Conservation (phyloP, 2,113 vertebrate genomes). For the Psammodynastes pulverulentus region DNA sequence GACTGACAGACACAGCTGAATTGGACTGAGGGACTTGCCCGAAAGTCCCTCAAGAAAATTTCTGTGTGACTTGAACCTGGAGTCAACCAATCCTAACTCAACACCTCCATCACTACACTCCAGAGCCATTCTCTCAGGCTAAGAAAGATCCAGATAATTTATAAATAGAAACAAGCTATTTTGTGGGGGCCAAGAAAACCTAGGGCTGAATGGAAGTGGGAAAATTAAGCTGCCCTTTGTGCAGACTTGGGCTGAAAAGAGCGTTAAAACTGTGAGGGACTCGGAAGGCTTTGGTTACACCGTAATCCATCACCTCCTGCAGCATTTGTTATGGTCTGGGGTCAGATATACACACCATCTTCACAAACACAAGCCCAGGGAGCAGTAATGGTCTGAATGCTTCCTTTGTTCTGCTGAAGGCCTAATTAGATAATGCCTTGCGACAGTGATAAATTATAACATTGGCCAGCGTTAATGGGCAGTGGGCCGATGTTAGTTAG, state of each 20-base stretch:
- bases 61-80: neutral
- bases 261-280: neutral
- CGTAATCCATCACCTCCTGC: neutral
- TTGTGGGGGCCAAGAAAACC: neutral
- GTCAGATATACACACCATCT: neutral
- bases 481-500: neutral
- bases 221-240: neutral
- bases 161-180: neutral
- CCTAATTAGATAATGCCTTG: neutral
- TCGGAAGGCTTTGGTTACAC: neutral
- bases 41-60: neutral
- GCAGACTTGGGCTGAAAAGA: neutral
- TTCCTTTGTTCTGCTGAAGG: neutral
- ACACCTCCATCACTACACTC: neutral
- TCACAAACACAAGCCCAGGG: neutral
- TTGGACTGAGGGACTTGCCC: too few species aligned
- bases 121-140: neutral
- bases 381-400: neutral
- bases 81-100: neutral
- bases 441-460: neutral
- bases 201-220: neutral
- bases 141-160: neutral
- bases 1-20: too few species aligned
- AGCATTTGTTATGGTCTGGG: neutral
- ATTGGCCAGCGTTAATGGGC: neutral